Conservation (phyloP, 2,797 vertebrate species). For the Oreonectes daqikongensis region DNA sequence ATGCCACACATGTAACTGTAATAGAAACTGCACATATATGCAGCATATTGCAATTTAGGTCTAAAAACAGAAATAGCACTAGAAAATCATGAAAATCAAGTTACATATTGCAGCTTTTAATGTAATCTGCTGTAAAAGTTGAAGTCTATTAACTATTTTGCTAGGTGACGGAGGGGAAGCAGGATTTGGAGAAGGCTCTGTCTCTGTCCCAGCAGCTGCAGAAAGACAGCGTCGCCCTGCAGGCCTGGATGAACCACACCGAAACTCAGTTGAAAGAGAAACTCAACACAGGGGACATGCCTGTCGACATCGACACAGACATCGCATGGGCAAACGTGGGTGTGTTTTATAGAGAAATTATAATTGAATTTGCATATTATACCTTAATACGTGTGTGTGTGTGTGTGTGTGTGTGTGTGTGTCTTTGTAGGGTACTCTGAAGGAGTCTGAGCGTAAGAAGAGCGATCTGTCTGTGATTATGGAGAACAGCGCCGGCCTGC, state of each 20-base stretch:
- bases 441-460: constrained; percentile 89
- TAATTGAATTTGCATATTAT: neutral
- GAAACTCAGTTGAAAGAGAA: constrained; percentile 87
- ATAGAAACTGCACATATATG: no score
- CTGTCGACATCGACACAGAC: constrained; percentile 88
- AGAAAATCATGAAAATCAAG: no score
- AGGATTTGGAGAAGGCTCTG: constrained; percentile 90
- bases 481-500: constrained; percentile 85
- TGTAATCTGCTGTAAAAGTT: no score
- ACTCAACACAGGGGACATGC: constrained; percentile 82
- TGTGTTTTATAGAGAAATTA: neutral
- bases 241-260: constrained; percentile 84
- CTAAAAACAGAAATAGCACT: no score
- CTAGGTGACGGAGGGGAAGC: constrained; percentile 94
- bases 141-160: neutral
- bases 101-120: no score
- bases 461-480: constrained; percentile 82
- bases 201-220: constrained; percentile 85
- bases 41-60: no score
- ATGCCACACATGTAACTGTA: no score
- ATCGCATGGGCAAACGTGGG: constrained; percentile 94
- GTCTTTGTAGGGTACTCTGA: constrained; percentile 83
- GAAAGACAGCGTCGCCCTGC: constrained; percentile 82
- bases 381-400: constrained; percentile 8
- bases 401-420: constrained; percentile 41